Conservation (phyloP, 2,113 vertebrate species). For the human (Homo sapiens) region GRCh38 chr5:154961501-154962000, state of each 20-base stretch:
- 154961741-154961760: neutral
- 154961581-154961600: neutral
- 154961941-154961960: neutral
- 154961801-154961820: neutral
- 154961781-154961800: neutral
- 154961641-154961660: neutral
- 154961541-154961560: conserved; percentile 4
- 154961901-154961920: neutral
- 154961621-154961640: neutral
- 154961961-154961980: neutral
- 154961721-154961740: neutral
- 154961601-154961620: neutral
- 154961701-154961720: neutral
- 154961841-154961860: neutral
- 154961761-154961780: neutral
- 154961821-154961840: neutral
- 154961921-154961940: neutral
- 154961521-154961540: neutral
- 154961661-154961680: neutral
- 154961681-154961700: neutral
- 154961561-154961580: neutral
- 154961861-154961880: neutral
- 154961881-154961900: neutral
- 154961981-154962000: neutral
- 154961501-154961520: conserved; percentile 34